Base-by-base conservation (phyloP, 2,113 vertebrate species). In the Tylochromis polylepis region DNA sequence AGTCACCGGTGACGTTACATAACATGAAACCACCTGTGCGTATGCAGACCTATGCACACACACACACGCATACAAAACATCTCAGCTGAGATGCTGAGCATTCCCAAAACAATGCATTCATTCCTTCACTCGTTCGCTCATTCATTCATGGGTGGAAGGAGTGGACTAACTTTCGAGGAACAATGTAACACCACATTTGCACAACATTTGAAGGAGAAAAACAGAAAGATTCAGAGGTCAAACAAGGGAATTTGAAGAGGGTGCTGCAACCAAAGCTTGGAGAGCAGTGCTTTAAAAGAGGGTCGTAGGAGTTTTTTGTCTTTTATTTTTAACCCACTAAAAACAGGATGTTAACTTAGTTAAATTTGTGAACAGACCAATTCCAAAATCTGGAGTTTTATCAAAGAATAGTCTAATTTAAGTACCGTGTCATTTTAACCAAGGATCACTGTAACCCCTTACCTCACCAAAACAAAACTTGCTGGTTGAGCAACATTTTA, bases 401-500 rank as follows among this genome's bases (percentile, higher is more conserved):
- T 86, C 10, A 56, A 89, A 92, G 51, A 91, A 87, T 18, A 82
- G 65, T 53, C 91, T 83, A 81, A 88, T 92, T 89, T 95, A 95
- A 95, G 95, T 96, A 94, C 95, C 92, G 93, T 77, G 18, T 93
- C 65, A 60, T 93, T 86, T 87, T 86, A 88, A 93, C 81, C 88
- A 92, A 93, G 86, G 84, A 93, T 90, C 90, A 88, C 59, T 7
- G 27, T 78, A 58, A 84, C 85, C 89, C 91, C 90, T 49, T 70
- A 88, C 79, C 81, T 92, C 85, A 93, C 95, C 93, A 72, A 92
- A 96, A 96, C 96, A 97, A 97, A 98, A 98, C 97, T 97, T 98
- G 97, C 97, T 98, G 98, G 97, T 97, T 97, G 97, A 97, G 96
- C 96, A 97, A 97, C 96, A 95, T 82, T 87, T 96, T 92, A 93